These are phyloP conservation scores for Zaprionus gabonicus DNA, from an alignment of 1,140 invertebrate species.

Conservation along the genomic window DNA sequence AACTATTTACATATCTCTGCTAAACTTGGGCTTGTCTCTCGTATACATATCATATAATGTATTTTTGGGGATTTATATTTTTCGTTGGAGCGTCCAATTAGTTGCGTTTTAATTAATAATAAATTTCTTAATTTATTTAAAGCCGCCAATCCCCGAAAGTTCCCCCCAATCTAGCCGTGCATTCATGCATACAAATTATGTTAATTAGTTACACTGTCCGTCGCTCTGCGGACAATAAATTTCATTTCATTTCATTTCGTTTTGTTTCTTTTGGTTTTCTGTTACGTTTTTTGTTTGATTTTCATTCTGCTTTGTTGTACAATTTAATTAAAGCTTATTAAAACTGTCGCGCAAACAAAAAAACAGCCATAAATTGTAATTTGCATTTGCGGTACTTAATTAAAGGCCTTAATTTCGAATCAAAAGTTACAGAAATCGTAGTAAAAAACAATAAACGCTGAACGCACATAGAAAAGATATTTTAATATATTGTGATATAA, in stretches of 20 bases:
- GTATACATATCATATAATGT: conserved; percentile 6
- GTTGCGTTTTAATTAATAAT: conserved; percentile 75
- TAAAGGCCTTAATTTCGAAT: conserved; percentile 53
- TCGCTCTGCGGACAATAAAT: conserved; percentile 20
- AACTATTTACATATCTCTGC: conserved; percentile 25
- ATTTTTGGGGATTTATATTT: conserved; percentile 18
- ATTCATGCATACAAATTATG: conserved; percentile 76
- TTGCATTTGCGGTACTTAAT: conserved; percentile 59
- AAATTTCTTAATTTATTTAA: conserved; percentile 75
- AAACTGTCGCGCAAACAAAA: conserved; percentile 51
- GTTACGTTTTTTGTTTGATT: conserved; percentile 33
- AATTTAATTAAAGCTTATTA: conserved; percentile 77
- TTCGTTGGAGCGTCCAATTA: conserved; percentile 42
- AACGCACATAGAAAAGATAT: conserved; percentile 19
- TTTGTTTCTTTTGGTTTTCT: conserved; percentile 21
- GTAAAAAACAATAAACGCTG: conserved; percentile 27
- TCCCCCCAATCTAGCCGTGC: conserved; percentile 23
- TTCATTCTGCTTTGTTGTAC: conserved; percentile 35
- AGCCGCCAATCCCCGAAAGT: conserved; percentile 27
- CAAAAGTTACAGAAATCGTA: conserved; percentile 22
- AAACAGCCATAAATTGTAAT: conserved; percentile 57
- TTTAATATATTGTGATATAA: conserved; percentile 11
- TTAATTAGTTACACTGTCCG: conserved; percentile 74
- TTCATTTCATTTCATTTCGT: neutral
- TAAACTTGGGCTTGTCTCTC: conserved; percentile 55